phyloP scores from a whole-genome alignment of 2,797 vertebrate species.

The Cichlasoma orientale region DNA sequence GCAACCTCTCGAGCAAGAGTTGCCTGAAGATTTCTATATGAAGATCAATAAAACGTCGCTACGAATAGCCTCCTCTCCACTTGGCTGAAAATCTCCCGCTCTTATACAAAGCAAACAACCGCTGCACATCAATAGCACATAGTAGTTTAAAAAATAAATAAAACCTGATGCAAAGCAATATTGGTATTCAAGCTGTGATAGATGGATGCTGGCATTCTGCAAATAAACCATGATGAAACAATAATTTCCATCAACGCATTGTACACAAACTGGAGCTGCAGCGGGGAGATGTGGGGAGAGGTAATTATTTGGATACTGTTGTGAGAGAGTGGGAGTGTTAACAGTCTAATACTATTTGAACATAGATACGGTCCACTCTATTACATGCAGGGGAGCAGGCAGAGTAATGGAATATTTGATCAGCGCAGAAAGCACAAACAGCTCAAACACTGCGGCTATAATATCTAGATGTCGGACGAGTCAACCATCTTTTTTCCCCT shows the following conservation, averaged over 20 bases:
- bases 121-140: background rate
- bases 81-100: background rate
- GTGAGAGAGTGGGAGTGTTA: conserved; percentile 52
- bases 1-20: background rate
- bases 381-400: conserved; percentile 52
- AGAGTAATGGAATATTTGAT: conserved; percentile 73
- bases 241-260: conserved; percentile 43
- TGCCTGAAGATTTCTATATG: background rate
- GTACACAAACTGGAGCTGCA: conserved; percentile 28
- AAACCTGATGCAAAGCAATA: background rate
- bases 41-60: conserved; percentile 38
- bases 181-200: conserved; percentile 7
- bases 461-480: conserved; percentile 40
- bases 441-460: conserved; percentile 39
- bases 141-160: background rate
- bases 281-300: conserved; percentile 52
- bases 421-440: conserved; percentile 41
- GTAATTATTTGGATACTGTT: conserved; percentile 69
- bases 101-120: background rate
- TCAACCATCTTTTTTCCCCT: background rate
- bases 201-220: conserved; percentile 19
- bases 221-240: conserved; percentile 13
- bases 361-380: conserved; percentile 67
- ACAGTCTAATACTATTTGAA: conserved; percentile 67
- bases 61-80: background rate